These are phyloP conservation scores for Nymphalis urticae DNA, from an alignment of 2,888 invertebrate genomes.

Conservation along the genomic window DNA sequence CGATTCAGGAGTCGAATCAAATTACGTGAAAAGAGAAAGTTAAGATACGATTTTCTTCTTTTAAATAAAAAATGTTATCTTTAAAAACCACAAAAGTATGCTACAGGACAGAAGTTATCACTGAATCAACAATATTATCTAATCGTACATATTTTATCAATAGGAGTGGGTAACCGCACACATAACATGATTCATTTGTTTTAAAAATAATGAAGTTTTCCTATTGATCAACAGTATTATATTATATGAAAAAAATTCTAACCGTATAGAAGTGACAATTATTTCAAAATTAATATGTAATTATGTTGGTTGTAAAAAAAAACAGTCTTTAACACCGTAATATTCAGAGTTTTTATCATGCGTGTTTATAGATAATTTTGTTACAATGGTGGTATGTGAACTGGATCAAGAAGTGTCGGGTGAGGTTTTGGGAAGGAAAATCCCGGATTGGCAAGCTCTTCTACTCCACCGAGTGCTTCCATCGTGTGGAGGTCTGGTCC, in stretches of 20 bases:
- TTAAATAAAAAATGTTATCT: slow-evolving; percentile 12
- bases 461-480: slow-evolving; percentile 69
- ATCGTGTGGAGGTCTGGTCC: slow-evolving; percentile 78
- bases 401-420: slow-evolving; percentile 69
- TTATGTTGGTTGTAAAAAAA: neutral
- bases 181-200: slow-evolving; percentile 50
- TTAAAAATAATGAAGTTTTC: slow-evolving; percentile 44
- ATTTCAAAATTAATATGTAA: neutral
- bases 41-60: neutral
- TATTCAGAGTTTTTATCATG: slow-evolving; percentile 7
- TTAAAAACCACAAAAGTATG: slow-evolving; percentile 45
- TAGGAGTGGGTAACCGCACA: slow-evolving; percentile 57
- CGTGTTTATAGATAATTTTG: slow-evolving; percentile 9
- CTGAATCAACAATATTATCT: slow-evolving; percentile 65
- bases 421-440: slow-evolving; percentile 66
- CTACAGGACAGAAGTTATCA: slow-evolving; percentile 52
- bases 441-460: slow-evolving; percentile 72
- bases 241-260: neutral
- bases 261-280: neutral
- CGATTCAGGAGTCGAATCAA: too few relatives aligned
- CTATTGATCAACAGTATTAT: neutral
- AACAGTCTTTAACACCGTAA: neutral
- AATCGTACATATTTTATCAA: slow-evolving; percentile 69
- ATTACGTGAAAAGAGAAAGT: neutral
- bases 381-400: slow-evolving; percentile 69